phyloP scores from a whole-genome alignment of 2,888 invertebrate species.

The Teleogryllus oceanicus region DNA sequence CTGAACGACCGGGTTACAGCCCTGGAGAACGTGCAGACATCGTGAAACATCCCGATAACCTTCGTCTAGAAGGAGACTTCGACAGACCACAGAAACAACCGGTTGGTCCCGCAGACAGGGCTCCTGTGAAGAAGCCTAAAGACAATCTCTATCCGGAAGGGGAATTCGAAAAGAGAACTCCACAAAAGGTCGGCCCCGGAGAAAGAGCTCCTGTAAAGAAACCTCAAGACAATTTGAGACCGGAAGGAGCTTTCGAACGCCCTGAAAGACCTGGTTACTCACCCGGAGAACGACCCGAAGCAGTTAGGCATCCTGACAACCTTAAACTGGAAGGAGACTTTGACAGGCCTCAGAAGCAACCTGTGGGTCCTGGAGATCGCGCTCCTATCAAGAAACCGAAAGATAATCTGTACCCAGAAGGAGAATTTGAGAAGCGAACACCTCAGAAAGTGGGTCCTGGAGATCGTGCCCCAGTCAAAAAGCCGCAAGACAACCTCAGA shows the following conservation, averaged over 20 bases:
- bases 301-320: slow-evolving; percentile 32
- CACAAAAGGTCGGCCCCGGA: slow-evolving; percentile 50
- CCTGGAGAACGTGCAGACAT: slow-evolving; percentile 40
- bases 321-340: slow-evolving; percentile 42
- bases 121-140: slow-evolving; percentile 38
- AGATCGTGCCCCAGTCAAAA: slow-evolving; percentile 55
- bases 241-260: slow-evolving; percentile 42
- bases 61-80: slow-evolving; percentile 54
- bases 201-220: slow-evolving; percentile 60
- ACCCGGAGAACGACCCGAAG: slow-evolving; percentile 34
- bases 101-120: slow-evolving; percentile 40
- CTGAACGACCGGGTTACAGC: slow-evolving; percentile 35
- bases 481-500: slow-evolving; percentile 53
- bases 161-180: slow-evolving; percentile 46
- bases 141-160: slow-evolving; percentile 49
- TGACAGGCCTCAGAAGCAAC: slow-evolving; percentile 34
- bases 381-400: slow-evolving; percentile 54
- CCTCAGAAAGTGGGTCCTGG: slow-evolving; percentile 34
- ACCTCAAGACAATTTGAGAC: slow-evolving; percentile 59
- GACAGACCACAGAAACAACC: slow-evolving; percentile 36
- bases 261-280: slow-evolving; percentile 33
- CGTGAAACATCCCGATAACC: slow-evolving; percentile 48
- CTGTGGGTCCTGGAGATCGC: slow-evolving; percentile 44
- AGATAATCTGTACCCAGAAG: slow-evolving; percentile 54
- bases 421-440: slow-evolving; percentile 38